Evolutionary conservation across 2,888 invertebrate genomes (phyloP).

Genomic region (Pimpla rufipes): DNA sequence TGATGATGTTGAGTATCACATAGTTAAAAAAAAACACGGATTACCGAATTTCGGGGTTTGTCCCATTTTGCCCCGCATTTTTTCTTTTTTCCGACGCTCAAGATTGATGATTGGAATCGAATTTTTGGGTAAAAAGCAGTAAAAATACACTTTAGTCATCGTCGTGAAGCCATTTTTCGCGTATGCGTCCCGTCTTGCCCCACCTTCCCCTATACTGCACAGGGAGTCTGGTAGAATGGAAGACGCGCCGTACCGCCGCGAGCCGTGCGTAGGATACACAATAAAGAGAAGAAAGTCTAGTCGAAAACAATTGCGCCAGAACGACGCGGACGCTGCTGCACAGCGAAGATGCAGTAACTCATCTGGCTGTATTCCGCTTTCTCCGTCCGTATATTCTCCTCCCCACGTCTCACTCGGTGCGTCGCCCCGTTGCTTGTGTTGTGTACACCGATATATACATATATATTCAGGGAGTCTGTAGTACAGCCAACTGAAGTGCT

Average conservation of each 20-base stretch:
- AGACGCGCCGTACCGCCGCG: constrained; percentile 10
- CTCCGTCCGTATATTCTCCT: constrained; percentile 45
- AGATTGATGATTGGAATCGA: too few relatives aligned
- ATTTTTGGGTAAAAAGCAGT: too few relatives aligned
- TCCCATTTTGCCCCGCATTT: too few relatives aligned
- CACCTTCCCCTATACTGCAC: too few relatives aligned
- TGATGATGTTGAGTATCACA: too few relatives aligned
- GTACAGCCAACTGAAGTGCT: background rate
- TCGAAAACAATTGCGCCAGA: constrained; percentile 76
- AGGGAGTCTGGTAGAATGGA: constrained; percentile 7
- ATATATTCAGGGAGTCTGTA: constrained; percentile 60
- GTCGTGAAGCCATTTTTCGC: too few relatives aligned
- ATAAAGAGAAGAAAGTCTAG: constrained; percentile 71
- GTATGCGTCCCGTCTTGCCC: too few relatives aligned
- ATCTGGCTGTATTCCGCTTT: constrained; percentile 60
- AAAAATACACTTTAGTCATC: too few relatives aligned
- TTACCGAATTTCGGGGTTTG: too few relatives aligned
- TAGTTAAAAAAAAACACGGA: too few relatives aligned
- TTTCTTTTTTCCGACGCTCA: too few relatives aligned
- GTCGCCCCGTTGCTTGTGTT: constrained; percentile 13
- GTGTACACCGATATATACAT: constrained; percentile 54
- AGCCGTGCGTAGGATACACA: background rate
- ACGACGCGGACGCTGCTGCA: constrained; percentile 51
- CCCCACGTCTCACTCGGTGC: constrained; percentile 37
- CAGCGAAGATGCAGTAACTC: constrained; percentile 70